Evolutionary conservation across 1,140 invertebrate genomes (phyloP), one percentile per base, ranked within the genome.

Genomic region (Octopus sinensis): DNA sequence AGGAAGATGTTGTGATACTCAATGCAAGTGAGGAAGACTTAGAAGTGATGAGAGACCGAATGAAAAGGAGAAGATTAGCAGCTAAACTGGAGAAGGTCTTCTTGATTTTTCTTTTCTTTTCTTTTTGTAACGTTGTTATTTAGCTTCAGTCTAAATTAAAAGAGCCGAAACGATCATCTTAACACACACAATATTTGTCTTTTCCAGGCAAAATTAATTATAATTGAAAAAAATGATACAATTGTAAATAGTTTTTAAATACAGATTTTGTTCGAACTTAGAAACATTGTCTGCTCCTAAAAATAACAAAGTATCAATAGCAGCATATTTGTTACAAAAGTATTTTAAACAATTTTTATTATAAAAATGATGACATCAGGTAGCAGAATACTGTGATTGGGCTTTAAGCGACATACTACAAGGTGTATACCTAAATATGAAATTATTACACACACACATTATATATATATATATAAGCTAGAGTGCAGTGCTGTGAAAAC

Each of bases 1-100:
- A 94, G 6, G 93, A 94, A 82, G 96, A 99, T 90, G 90, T 98
- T 13, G 93, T 99, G 54, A 90, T 96, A 9, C 90, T 99, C 43
- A 91, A 91, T 87, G 88, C 87, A 13, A 81, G 84, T 53, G 87
- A 89, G 6, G 89, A 90, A 56, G 89, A 91, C 13, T 68, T 86
- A 0, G 84, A 86, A 0, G 53, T 78, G n/a, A 83, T 88, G 79
- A 78, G 78, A 68, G 80, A 76, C 9, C 84, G 30, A 97, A 98
- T 93, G 95, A 95, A 76, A 73, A 86, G 92, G 75, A 92, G 96
- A 23, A 92, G 94, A 84, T 90, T 92, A 76, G 93, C 91, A 85
- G 92, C 93, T 5, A 97, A 96, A 89, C 91, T 91, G 6, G 91
- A 91, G n/a, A 96, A 96, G 85, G 86, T 87, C 54, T 43, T 43